Evolutionary conservation across 2,888 invertebrate genomes (phyloP), one percentile per base, ranked within the genome.

Genomic region (Chaetoderma sp.): DNA sequence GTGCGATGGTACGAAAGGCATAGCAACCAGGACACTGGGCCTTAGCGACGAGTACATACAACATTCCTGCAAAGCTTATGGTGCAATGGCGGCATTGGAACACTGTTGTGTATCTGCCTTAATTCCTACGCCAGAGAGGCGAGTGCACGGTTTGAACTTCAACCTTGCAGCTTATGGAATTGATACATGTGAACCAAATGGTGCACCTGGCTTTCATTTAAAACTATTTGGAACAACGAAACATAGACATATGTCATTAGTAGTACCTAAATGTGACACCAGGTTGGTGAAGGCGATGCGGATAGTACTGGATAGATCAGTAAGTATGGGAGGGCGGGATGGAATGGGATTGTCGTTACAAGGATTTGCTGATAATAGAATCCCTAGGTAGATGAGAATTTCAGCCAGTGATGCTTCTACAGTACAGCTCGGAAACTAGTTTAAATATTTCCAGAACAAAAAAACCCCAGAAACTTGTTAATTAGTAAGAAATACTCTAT

Each of bases 301-400:
- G 32, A 79, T 81, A 4, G 78, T 83, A 28, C 68, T 84, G 55
- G 83, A 85, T 66, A 78, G 80, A 72, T 83, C 83, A 54, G 83
- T 85, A 72, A 80, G 84, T 77, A n/a, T n/a, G n/a, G n/a, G n/a
- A n/a, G n/a, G n/a, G n/a, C n/a, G n/a, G n/a, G n/a, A n/a, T n/a
- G n/a, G n/a, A n/a, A n/a, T n/a, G n/a, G n/a, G n/a, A n/a, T n/a
- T n/a, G n/a, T n/a, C n/a, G n/a, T n/a, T n/a, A n/a, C n/a, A n/a
- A n/a, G n/a, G n/a, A n/a, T n/a, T n/a, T n/a, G n/a, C n/a, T n/a
- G n/a, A n/a, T n/a, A n/a, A n/a, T n/a, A n/a, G n/a, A n/a, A n/a
- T n/a, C n/a, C n/a, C n/a, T n/a, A n/a, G n/a, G n/a, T n/a, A n/a
- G n/a, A n/a, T n/a, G n/a, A n/a, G n/a, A n/a, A n/a, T n/a, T n/a